Evolutionary conservation across 2,797 vertebrate species (phyloP).

Genomic region (Ctenochaetus hawaiiensis): DNA sequence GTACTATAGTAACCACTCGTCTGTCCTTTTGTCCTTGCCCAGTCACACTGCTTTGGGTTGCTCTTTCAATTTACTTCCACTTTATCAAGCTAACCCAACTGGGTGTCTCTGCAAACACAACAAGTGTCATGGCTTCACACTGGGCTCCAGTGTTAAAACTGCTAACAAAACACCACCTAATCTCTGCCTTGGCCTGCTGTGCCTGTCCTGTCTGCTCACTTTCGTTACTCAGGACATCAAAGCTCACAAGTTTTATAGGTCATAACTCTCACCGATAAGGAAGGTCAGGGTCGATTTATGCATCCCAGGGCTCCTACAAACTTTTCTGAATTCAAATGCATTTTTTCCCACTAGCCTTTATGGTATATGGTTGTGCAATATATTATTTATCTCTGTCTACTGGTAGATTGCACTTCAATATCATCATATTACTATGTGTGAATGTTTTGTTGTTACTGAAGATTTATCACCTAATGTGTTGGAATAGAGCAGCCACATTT

Average conservation of each 20-base stretch:
- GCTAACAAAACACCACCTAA: constrained; percentile 78
- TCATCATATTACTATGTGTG: not conserved
- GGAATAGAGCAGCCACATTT: not conserved
- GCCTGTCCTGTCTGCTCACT: constrained; percentile 71
- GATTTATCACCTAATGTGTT: not conserved
- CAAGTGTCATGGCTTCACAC: constrained; percentile 67
- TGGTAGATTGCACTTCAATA: no score
- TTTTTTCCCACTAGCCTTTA: not conserved
- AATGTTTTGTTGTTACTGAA: not conserved
- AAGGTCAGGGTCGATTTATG: constrained; percentile 30
- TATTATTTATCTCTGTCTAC: no score
- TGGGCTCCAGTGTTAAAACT: constrained; percentile 63
- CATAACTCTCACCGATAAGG: constrained; percentile 49
- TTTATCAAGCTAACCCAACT: constrained; percentile 80
- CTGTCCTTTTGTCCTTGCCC: constrained; percentile 76
- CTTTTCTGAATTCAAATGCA: not conserved
- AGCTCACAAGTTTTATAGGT: constrained; percentile 71
- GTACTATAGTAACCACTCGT: constrained; percentile 55
- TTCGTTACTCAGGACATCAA: constrained; percentile 80
- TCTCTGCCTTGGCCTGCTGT: constrained; percentile 66
- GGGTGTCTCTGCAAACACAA: constrained; percentile 77
- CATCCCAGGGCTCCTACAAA: constrained; percentile 25
- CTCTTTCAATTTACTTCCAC: constrained; percentile 84
- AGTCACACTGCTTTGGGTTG: constrained; percentile 79
- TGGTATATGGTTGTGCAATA: not conserved